Evolutionary conservation across 2,113 vertebrate genomes (phyloP).

Genomic region (Sceloporus undulatus): DNA sequence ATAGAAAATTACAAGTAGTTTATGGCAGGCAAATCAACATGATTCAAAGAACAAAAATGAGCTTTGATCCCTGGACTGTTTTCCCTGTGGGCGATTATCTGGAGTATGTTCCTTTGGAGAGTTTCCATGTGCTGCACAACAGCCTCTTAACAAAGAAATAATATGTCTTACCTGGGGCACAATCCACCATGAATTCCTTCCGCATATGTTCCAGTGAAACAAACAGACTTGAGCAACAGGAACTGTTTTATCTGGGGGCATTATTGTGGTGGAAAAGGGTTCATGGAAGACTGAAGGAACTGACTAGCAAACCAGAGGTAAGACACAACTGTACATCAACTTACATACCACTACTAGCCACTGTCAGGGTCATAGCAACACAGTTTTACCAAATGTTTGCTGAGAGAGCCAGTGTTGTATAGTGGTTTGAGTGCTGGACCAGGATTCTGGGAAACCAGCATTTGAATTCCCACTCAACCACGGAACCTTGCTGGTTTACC

Average conservation of each 20-base stretch:
- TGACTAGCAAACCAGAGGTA: neutral
- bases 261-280: neutral
- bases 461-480: too few species aligned
- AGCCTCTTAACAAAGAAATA: neutral
- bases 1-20: neutral
- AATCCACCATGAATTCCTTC: neutral
- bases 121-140: neutral
- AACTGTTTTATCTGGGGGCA: neutral
- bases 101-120: neutral
- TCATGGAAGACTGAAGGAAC: neutral
- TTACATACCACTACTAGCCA: neutral
- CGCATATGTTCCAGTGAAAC: neutral
- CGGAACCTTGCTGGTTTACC: too few species aligned
- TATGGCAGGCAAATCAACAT: neutral
- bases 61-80: neutral
- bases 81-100: neutral
- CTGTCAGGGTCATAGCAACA: neutral
- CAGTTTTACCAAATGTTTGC: neutral
- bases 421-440: neutral
- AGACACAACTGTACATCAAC: neutral
- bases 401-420: neutral
- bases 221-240: neutral
- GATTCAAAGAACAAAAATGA: neutral
- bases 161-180: neutral
- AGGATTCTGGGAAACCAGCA: neutral